Conservation (phyloP, 2,113 vertebrate species). For the Miniopterus natalensis region DNA sequence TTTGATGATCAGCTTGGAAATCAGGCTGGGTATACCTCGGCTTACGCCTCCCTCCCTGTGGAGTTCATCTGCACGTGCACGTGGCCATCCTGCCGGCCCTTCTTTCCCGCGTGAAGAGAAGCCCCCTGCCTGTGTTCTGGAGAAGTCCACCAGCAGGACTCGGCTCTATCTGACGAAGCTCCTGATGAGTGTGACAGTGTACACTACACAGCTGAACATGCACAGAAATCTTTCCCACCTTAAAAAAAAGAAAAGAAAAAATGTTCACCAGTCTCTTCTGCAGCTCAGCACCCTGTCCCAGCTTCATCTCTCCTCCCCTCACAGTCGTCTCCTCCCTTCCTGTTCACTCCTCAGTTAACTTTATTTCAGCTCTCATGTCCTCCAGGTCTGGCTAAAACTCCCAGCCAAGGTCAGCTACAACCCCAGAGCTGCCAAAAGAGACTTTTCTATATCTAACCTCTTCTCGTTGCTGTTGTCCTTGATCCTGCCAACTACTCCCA, state of each 20-base stretch:
- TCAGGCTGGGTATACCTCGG: neutral
- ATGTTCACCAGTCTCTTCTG: fast-evolving
- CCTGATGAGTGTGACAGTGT: neutral
- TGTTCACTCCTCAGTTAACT: neutral
- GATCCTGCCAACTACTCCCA: neutral
- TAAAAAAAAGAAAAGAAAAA: neutral
- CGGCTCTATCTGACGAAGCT: neutral
- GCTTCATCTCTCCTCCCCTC: neutral
- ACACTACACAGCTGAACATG: neutral
- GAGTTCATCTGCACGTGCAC: neutral
- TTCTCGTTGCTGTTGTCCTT: neutral
- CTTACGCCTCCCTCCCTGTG: neutral
- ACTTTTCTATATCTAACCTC: neutral
- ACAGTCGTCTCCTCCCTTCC: neutral
- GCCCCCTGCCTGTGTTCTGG: neutral
- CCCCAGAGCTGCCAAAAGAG: neutral
- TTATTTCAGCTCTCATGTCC: neutral
- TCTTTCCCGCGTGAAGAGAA: neutral
- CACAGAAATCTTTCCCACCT: neutral
- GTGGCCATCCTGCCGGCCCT: neutral
- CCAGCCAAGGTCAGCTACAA: no score
- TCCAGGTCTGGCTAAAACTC: neutral
- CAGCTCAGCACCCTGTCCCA: neutral
- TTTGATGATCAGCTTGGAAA: neutral
- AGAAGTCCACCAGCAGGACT: no score